Percentiles rank a stretch among this genome's conserved stretches.
These are phyloP conservation scores for Ctenoplectra terminalis DNA, from an alignment of 1,140 invertebrate genomes.

Conservation along the genomic window DNA sequence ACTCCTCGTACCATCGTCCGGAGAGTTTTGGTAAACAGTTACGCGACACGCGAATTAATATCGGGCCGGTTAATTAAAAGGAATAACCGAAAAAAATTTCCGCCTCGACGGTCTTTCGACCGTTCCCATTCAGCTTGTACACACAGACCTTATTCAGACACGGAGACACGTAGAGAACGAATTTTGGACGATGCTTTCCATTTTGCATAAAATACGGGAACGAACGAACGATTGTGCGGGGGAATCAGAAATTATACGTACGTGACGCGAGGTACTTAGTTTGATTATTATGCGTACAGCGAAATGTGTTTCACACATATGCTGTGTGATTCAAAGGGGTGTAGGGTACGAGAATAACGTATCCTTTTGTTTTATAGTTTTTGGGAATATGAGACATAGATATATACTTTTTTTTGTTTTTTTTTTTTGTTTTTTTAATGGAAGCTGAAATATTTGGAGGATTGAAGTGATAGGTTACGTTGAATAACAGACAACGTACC, in stretches of 20 bases:
- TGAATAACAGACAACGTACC: too few species aligned
- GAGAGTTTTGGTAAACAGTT: slow-evolving; percentile 57
- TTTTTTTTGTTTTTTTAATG: not conserved
- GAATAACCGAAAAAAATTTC: slow-evolving; percentile 11
- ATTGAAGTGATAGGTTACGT: not conserved
- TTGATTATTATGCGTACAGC: not conserved
- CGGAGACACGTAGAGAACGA: not conserved
- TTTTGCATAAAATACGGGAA: not conserved
- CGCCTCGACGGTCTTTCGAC: too few species aligned
- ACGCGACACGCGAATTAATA: slow-evolving; percentile 61
- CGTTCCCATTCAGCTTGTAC: not conserved
- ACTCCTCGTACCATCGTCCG: slow-evolving; percentile 25
- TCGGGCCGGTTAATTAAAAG: slow-evolving; percentile 38
- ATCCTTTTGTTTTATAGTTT: not conserved
- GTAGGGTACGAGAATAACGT: not conserved
- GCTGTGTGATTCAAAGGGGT: not conserved
- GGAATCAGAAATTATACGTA: not conserved
- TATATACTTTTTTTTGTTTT: not conserved
- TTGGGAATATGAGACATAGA: not conserved
- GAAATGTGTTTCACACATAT: not conserved
- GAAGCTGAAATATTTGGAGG: not conserved
- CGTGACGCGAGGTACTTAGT: not conserved
- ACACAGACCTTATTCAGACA: not conserved
- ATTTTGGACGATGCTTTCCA: not conserved
- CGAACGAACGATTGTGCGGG: not conserved